These are phyloP conservation scores for Girardia tigrina DNA, from an alignment of 2,888 invertebrate species.

Conservation along the genomic window DNA sequence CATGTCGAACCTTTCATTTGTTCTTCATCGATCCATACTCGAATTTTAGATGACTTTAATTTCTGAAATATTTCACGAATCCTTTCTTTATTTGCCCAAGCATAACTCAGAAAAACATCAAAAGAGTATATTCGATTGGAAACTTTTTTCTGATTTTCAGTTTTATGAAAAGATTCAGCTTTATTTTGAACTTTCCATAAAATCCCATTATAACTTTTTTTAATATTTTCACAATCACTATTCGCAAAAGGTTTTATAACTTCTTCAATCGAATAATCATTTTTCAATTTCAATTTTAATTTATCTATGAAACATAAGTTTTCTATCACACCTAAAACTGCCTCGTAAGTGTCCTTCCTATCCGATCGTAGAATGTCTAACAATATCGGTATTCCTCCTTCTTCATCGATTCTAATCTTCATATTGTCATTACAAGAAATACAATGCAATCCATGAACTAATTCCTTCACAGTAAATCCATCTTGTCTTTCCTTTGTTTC, in stretches of 20 bases:
- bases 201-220: not conserved
- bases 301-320: not conserved
- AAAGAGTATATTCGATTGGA: too few relatives aligned
- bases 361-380: not conserved
- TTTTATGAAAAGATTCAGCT: not conserved
- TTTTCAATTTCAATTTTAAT: not conserved
- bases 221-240: not conserved
- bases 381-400: not conserved
- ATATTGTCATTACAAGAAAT: not conserved
- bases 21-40: slow-evolving; percentile 34
- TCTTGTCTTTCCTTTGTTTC: not conserved
- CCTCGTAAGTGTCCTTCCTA: not conserved
- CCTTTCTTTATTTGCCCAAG: not conserved
- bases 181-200: too few relatives aligned
- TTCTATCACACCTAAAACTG: not conserved
- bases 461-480: not conserved
- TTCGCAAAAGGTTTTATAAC: not conserved
- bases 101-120: not conserved
- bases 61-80: not conserved
- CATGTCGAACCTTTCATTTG: slow-evolving; percentile 27
- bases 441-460: not conserved
- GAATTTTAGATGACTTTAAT: not conserved
- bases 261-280: not conserved
- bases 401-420: not conserved
- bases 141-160: not conserved